Percentiles rank a stretch among this genome's conserved stretches.
These are phyloP conservation scores for Cherax quadricarinatus DNA, from an alignment of 1,140 invertebrate genomes.

Conservation along the genomic window DNA sequence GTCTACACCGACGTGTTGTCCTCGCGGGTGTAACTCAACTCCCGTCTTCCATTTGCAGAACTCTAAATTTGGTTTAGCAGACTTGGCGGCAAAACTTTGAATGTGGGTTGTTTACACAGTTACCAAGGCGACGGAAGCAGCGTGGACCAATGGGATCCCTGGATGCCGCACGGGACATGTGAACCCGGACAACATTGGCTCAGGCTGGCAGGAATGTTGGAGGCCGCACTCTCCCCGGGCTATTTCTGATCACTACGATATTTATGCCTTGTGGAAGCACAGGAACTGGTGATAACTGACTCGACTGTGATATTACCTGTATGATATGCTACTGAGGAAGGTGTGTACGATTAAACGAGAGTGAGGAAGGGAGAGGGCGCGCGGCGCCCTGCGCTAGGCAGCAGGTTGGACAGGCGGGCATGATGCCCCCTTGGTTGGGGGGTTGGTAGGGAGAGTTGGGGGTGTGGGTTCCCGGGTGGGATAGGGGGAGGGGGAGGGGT, in stretches of 20 bases:
- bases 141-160: slow-evolving; percentile 13
- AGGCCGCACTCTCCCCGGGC: slow-evolving; percentile 22
- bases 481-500: not conserved
- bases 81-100: slow-evolving; percentile 72
- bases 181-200: slow-evolving; percentile 39
- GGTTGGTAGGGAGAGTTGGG: not conserved
- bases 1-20: slow-evolving; percentile 27
- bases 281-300: not conserved
- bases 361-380: not conserved
- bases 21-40: slow-evolving; percentile 36
- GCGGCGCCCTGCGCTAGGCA: slow-evolving; percentile 5
- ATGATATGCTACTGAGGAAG: not conserved
- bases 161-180: slow-evolving; percentile 30
- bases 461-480: not conserved
- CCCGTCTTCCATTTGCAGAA: slow-evolving; percentile 39
- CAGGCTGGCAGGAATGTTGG: slow-evolving; percentile 48
- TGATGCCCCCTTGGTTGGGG: not conserved
- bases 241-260: slow-evolving; percentile 36
- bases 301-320: not conserved
- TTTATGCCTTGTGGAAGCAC: not conserved
- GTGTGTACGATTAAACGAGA: not conserved
- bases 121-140: slow-evolving; percentile 49
- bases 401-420: not conserved
- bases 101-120: slow-evolving; percentile 61
- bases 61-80: slow-evolving; percentile 54